phyloP scores from a whole-genome alignment of 2,113 vertebrate genomes.

The Morone saxatilis region DNA sequence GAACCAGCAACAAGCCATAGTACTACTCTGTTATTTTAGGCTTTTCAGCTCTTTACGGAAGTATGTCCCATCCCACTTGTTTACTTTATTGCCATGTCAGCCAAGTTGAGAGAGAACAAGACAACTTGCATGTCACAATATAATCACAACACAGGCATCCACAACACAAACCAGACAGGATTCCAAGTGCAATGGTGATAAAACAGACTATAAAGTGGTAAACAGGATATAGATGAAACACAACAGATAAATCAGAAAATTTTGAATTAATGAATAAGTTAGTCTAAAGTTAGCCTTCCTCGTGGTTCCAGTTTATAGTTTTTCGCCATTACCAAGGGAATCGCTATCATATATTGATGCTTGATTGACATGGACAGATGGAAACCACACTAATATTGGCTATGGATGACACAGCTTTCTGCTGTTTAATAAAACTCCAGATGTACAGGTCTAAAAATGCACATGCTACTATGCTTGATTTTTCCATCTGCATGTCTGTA shows the following conservation, averaged over 20 bases:
- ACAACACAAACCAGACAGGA: background rate
- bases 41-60: constrained; percentile 11
- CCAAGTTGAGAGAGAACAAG: constrained; percentile 10
- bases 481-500: constrained; percentile 8
- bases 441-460: background rate
- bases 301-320: background rate
- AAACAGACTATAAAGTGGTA: background rate
- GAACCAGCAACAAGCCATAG: background rate
- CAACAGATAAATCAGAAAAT: background rate
- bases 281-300: background rate
- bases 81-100: constrained; percentile 46
- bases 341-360: background rate
- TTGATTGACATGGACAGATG: background rate
- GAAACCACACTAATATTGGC: background rate
- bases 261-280: background rate
- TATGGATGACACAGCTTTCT: background rate
- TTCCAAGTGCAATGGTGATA: background rate
- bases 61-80: constrained; percentile 20
- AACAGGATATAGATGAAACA: background rate
- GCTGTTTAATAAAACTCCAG: background rate
- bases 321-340: background rate
- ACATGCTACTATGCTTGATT: background rate
- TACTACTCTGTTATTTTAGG: constrained; percentile 6
- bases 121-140: background rate
- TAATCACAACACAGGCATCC: background rate